Evolutionary conservation across 64 coral and sea anemone species (phyloP), one percentile per base, ranked within the genome.

Genomic region (Montipora efflorescens): DNA sequence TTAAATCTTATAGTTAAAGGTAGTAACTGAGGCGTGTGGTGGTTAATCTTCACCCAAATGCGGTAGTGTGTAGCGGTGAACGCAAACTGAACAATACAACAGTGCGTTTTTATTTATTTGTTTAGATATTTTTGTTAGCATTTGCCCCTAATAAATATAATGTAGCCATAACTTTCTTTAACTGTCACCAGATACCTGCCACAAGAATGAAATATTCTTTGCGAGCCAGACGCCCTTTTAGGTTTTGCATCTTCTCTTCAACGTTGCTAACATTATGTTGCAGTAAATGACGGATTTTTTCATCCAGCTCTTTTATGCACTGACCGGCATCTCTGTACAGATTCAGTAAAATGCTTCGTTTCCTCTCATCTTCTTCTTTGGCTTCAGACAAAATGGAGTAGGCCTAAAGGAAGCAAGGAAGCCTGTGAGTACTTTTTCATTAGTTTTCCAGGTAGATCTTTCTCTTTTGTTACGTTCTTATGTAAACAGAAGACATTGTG

Each of bases 331-430:
- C 9, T 1, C 22, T 3, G 82, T 71, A 86, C 16, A 71, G 47
- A 0, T 20, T 2, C 7, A 47, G 6, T 18, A 86, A 72, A 3
- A 47, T 20, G 4, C 10, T 7, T 21, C 44, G 10, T 86, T 86
- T 86, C 20, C 18, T 86, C 4, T 20, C 46, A 71, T 72, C 82
- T 69, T 86, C 82, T 1, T 73, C 8, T 50, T 72, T 70, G 6
- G 66, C 82, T 0, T 86, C 44, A 16, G 82, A 49, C 66, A 86
- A 86, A 47, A 86, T 48, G 47, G 64, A 86, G 20, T 68, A 71
- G 16, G 82, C 66, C 82, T 86, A 10, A 71, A 50, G 47, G 46
- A 21, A 70, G 47, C 23, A 76, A 14, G 21, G 6, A 21, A 19
- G 21, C 13, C 61, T 64, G 9, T 12, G 13, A 7, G 1, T 64